These are phyloP conservation scores for Leptinotarsa defecta DNA, from an alignment of 1,140 invertebrate genomes.

Conservation along the genomic window DNA sequence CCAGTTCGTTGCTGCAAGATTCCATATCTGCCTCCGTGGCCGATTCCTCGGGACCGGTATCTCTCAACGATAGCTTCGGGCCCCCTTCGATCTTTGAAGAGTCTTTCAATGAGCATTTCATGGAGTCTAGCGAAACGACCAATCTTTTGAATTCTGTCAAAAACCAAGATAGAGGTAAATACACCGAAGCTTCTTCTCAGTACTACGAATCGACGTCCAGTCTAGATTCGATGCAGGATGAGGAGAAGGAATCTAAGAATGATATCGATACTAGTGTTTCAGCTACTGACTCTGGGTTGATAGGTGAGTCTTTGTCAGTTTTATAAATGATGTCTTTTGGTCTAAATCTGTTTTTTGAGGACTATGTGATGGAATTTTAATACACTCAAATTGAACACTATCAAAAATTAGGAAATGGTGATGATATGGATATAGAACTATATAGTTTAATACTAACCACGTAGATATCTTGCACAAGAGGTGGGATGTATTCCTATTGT, in stretches of 20 bases:
- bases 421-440: no score
- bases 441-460: no score
- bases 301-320: slow-evolving; percentile 37
- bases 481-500: no score
- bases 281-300: slow-evolving; percentile 52
- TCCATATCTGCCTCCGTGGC: slow-evolving; percentile 47
- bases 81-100: slow-evolving; percentile 52
- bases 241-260: slow-evolving; percentile 45
- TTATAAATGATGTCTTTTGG: no score
- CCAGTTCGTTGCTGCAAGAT: slow-evolving; percentile 56
- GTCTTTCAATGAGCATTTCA: slow-evolving; percentile 38
- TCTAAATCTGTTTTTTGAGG: no score
- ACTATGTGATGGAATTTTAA: no score
- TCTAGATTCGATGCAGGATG: slow-evolving; percentile 51
- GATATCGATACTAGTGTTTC: slow-evolving; percentile 49
- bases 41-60: slow-evolving; percentile 51
- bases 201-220: slow-evolving; percentile 52
- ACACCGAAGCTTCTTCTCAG: slow-evolving; percentile 40
- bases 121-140: neutral
- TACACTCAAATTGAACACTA: no score
- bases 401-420: no score
- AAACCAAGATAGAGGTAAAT: slow-evolving; percentile 33
- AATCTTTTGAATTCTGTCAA: slow-evolving; percentile 35
- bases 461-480: no score
- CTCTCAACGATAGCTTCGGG: slow-evolving; percentile 51